phyloP scores from a whole-genome alignment of 2,797 vertebrate genomes.

The Ptychobarbus kaznakovi region DNA sequence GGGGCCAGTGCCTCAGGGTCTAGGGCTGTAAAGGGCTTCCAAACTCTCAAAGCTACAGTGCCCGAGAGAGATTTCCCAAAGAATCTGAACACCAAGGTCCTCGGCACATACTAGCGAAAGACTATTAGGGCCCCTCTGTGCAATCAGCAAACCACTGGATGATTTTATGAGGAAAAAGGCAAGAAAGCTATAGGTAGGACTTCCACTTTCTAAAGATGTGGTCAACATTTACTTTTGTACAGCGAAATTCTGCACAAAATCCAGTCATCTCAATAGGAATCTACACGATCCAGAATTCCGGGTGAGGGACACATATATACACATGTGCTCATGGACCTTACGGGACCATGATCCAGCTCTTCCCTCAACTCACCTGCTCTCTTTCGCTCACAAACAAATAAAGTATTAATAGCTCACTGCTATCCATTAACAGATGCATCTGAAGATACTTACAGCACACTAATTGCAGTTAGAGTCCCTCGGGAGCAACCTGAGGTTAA shows the following conservation, averaged over 20 bases:
- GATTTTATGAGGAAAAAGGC: background rate
- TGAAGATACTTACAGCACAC: constrained; percentile 23
- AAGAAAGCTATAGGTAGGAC: background rate
- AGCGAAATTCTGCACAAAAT: background rate
- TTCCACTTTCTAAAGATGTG: background rate
- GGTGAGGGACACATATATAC: background rate
- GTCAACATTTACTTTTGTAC: background rate
- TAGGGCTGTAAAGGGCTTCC: background rate
- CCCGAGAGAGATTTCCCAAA: background rate
- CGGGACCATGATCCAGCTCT: background rate
- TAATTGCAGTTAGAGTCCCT: constrained; percentile 34
- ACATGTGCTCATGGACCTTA: background rate
- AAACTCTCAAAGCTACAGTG: background rate
- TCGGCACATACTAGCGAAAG: background rate
- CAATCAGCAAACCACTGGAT: background rate
- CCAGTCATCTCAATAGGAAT: background rate
- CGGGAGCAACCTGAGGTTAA: constrained; percentile 32
- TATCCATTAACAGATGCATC: constrained; percentile 56
- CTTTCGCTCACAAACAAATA: constrained; percentile 47
- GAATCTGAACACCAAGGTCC: background rate
- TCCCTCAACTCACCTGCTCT: background rate
- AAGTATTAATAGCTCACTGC: constrained; percentile 51
- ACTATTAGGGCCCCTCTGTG: background rate
- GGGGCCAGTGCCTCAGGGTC: background rate
- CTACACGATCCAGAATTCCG: background rate